These are phyloP conservation scores for Acleris laterana DNA, from an alignment of 2,888 invertebrate genomes.

Conservation along the genomic window DNA sequence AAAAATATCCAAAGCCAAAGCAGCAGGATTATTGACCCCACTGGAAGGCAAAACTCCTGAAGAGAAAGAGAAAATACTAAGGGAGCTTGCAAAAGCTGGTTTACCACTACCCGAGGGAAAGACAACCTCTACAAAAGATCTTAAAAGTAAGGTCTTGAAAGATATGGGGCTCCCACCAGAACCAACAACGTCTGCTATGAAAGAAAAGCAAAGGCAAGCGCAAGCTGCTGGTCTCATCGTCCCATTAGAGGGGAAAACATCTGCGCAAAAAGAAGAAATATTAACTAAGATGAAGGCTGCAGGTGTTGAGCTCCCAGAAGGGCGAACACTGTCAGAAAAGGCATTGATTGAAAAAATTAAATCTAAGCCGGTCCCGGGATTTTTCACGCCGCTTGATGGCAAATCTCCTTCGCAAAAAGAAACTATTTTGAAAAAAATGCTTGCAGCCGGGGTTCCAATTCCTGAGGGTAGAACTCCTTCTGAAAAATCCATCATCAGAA, in stretches of 20 bases:
- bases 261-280: background rate
- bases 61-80: background rate
- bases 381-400: background rate
- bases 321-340: slow-evolving; percentile 7
- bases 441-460: background rate
- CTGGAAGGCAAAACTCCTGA: background rate
- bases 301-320: background rate
- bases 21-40: background rate
- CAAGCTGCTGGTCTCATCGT: slow-evolving; percentile 21
- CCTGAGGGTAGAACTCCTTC: slow-evolving; percentile 13
- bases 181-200: slow-evolving; percentile 25
- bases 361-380: background rate
- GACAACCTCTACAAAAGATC: slow-evolving; percentile 39
- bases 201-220: slow-evolving; percentile 18
- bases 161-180: slow-evolving; percentile 14
- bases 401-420: background rate
- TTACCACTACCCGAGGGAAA: too few species aligned
- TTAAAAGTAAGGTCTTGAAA: too few species aligned
- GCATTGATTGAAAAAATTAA: background rate
- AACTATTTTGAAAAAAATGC: slow-evolving; percentile 28
- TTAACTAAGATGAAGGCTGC: background rate
- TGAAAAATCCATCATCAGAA: slow-evolving; percentile 42
- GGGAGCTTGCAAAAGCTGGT: too few species aligned
- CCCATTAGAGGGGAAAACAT: background rate
- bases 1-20: background rate